A percentile compares a stretch with the other conserved stretches of the same genome.
These are phyloP conservation scores for Cavia porcellus DNA, from an alignment of 2,113 vertebrate species.

Conservation along the genomic window DNA sequence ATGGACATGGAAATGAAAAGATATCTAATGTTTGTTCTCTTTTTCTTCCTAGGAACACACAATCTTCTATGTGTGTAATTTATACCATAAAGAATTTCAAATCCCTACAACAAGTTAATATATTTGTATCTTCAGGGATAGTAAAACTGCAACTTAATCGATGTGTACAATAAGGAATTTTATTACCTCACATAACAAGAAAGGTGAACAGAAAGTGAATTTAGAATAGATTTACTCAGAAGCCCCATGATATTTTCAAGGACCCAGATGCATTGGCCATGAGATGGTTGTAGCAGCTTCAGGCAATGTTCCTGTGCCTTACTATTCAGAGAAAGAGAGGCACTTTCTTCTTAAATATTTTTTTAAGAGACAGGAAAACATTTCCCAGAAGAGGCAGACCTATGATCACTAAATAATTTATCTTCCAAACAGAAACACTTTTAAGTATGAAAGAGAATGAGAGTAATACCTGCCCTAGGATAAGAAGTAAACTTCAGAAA, in stretches of 20 bases:
- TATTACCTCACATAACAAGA: background rate
- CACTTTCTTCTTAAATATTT: background rate
- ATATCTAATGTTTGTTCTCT: background rate
- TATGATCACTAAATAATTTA: constrained; percentile 13
- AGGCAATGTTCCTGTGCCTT: background rate
- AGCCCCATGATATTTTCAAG: background rate
- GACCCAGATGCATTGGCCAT: background rate
- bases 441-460: background rate
- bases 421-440: background rate
- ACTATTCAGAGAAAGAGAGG: background rate
- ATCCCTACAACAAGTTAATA: background rate
- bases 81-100: background rate
- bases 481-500: background rate
- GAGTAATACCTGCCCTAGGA: background rate
- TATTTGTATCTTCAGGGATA: background rate
- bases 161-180: background rate
- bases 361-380: background rate
- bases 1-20: background rate
- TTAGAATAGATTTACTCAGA: background rate
- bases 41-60: background rate
- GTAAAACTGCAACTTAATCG: background rate
- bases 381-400: background rate
- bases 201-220: background rate
- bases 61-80: background rate
- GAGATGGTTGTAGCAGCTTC: background rate